Percentiles rank a stretch among this genome's conserved stretches.
These are phyloP conservation scores for Gymnorhina tibicen DNA, from an alignment of 2,113 vertebrate genomes.

Conservation along the genomic window DNA sequence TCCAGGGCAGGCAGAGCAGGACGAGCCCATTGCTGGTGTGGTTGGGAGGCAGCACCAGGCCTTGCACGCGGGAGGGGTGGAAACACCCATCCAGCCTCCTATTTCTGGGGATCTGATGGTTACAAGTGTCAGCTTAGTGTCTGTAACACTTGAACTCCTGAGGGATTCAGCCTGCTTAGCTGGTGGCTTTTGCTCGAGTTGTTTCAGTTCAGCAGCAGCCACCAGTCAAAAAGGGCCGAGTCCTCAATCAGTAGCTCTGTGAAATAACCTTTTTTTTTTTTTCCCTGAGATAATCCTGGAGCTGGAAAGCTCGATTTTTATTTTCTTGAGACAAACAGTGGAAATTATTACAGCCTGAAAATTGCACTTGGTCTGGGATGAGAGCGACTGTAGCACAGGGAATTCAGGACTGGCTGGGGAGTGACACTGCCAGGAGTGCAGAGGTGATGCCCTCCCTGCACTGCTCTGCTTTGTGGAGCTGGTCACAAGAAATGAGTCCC, in stretches of 20 bases:
- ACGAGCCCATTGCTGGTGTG: neutral
- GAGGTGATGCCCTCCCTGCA: neutral
- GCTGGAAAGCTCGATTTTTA: neutral
- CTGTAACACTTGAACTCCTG: neutral
- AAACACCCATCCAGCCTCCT: neutral
- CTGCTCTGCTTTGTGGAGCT: neutral
- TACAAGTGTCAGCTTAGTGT: neutral
- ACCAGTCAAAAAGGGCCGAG: rapidly evolving
- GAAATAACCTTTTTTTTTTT: neutral
- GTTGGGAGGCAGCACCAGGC: neutral
- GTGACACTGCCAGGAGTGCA: neutral
- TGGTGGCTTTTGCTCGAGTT: neutral
- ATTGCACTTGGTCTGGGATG: neutral
- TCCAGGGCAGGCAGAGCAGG: neutral
- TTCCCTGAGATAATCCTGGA: neutral
- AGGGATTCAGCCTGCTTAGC: neutral
- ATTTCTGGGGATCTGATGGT: neutral
- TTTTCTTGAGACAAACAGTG: neutral
- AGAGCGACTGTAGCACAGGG: neutral
- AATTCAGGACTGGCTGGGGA: neutral
- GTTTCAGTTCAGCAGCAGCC: neutral
- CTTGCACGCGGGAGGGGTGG: neutral
- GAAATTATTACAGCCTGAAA: neutral
- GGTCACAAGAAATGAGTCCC: neutral
- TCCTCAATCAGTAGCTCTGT: neutral